Evolutionary conservation across 2,888 invertebrate genomes (phyloP), one percentile per base, ranked within the genome.

Genomic region (Caenorhabditis sinica): DNA sequence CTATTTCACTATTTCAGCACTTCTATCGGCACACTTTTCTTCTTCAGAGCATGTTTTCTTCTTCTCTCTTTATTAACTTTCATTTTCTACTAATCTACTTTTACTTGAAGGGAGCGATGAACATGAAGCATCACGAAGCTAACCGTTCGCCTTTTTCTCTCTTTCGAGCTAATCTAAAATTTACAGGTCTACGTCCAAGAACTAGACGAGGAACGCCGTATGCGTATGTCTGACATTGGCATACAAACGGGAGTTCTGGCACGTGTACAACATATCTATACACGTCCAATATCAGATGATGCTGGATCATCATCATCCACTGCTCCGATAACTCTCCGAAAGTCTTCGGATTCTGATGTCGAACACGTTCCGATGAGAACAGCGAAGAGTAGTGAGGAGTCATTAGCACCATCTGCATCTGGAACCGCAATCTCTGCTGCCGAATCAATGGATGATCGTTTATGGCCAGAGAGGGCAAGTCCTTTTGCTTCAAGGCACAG

Each of bases 201-300:
- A 82, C 69, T 89, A 11, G 89, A 89, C 49, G 80, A 84, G 69
- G 87, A 85, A 77, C 83, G 88, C 4, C 72, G 86, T 2, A 63
- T 75, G 15, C 80, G 88, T 28, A 89, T 89, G 88, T 80, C 87
- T n/a, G 90, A 90, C 60, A 85, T 90, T 74, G 89, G 90, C 36
- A 88, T 90, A 33, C 90, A 90, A 60, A 90, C 90, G 0, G 90
- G 89, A 17, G 90, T 90, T 4, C 73, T 89, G 23, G 89, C 90
- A 2, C 72, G 90, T 51, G 90, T 90, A 2, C 89, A 90, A 81
- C 89, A 90, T 51, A 86, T 90, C 73, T 88, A 88, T 53, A 85
- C 85, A 15, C 71, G 71, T 33, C 84, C 84, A 15, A 84, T 84
- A 17, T 76, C 81, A 3, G 84, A 84, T 51, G 81, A 66, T 45